phyloP scores from a whole-genome alignment of 2,113 vertebrate genomes.

The Phodopus roborovskii region DNA sequence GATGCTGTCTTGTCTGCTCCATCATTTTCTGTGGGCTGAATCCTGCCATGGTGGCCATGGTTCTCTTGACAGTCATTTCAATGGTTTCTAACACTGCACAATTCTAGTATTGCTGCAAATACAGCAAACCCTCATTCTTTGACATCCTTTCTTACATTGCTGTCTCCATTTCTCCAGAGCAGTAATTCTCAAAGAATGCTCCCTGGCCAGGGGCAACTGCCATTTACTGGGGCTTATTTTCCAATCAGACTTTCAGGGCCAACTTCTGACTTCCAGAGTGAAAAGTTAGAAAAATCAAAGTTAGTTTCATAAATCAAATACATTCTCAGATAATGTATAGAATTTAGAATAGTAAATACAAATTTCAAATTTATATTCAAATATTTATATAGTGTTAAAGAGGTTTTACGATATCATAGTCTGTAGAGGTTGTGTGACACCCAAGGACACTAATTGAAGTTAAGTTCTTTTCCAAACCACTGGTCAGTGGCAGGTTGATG shows the following conservation, averaged over 20 bases:
- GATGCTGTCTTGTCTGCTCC: neutral
- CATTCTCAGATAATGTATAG: conserved; percentile 20
- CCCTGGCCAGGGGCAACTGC: neutral
- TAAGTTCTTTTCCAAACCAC: neutral
- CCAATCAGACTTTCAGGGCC: neutral
- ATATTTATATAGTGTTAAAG: neutral
- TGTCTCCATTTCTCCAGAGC: neutral
- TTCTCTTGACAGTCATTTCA: neutral
- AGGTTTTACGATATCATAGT: neutral
- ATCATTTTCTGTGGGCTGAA: neutral
- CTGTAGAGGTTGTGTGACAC: neutral
- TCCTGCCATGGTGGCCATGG: neutral
- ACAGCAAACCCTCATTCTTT: neutral
- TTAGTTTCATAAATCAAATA: conserved; percentile 33
- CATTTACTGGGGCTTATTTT: neutral
- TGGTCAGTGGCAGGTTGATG: neutral
- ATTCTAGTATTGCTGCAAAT: neutral
- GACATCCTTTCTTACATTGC: neutral
- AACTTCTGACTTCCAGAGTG: neutral
- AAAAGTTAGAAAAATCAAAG: conserved; percentile 22
- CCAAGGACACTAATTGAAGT: neutral
- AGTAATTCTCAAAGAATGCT: neutral
- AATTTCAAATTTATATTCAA: conserved; percentile 46
- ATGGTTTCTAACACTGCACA: neutral
- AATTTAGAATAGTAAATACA: conserved; percentile 10